These are phyloP conservation scores for Cyanoderma ruficeps DNA, from an alignment of 2,113 vertebrate species.

Conservation along the genomic window DNA sequence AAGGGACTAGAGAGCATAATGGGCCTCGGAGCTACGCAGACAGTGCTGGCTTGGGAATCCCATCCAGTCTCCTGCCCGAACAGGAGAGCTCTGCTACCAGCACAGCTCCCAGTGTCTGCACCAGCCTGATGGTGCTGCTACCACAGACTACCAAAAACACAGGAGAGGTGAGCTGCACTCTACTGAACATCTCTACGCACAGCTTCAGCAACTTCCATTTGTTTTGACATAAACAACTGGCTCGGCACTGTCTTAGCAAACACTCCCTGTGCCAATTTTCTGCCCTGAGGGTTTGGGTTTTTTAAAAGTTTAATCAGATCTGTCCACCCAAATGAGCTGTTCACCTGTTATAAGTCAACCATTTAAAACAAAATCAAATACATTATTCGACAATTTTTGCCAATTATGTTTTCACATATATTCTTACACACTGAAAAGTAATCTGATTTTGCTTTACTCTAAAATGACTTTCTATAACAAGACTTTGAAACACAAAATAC, in stretches of 20 bases:
- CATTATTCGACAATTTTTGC: neutral
- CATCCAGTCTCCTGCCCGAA: rapidly evolving
- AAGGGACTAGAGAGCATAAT: neutral
- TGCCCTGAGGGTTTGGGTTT: neutral
- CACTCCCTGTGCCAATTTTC: neutral
- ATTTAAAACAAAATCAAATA: neutral
- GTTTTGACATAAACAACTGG: neutral
- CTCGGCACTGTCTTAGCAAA: neutral
- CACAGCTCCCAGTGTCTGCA: neutral
- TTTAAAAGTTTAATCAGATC: neutral
- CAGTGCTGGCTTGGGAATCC: neutral
- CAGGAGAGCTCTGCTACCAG: neutral
- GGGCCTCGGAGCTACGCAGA: rapidly evolving
- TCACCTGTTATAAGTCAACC: neutral
- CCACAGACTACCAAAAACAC: neutral
- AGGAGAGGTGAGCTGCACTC: neutral
- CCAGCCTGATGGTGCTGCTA: neutral
- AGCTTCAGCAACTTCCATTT: neutral
- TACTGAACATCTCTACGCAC: neutral
- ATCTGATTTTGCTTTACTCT: neutral
- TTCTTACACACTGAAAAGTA: neutral
- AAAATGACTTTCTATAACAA: neutral
- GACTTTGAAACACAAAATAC: neutral
- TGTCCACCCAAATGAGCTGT: neutral
- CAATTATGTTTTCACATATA: neutral